A percentile compares a stretch with the other conserved stretches of the same genome.
Evolutionary conservation across 2,113 vertebrate species (phyloP).

Genomic region (Thymallus thymallus): DNA sequence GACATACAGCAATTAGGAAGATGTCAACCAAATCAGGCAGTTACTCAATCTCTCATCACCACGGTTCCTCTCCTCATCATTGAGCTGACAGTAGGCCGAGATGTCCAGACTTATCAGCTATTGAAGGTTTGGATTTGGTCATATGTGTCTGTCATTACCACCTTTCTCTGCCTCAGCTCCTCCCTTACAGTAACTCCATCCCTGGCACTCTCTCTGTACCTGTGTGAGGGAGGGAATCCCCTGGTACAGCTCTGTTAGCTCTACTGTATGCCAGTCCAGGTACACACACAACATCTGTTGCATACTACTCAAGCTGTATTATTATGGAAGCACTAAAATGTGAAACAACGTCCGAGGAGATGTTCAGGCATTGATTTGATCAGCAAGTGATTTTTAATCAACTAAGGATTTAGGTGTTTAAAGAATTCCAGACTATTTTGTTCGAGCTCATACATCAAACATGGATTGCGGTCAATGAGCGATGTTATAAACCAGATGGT

Average conservation of each 20-base stretch:
- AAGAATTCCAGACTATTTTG: no score
- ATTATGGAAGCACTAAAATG: not conserved
- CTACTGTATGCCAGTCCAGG: slow-evolving; percentile 15
- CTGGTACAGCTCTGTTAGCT: slow-evolving; percentile 4
- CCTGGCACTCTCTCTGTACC: slow-evolving; percentile 16
- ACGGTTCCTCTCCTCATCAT: not conserved
- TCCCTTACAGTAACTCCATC: not conserved
- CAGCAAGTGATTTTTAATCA: not conserved
- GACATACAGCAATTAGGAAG: slow-evolving; percentile 28
- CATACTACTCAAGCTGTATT: slow-evolving; percentile 1
- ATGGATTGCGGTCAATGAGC: not conserved
- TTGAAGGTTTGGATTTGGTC: not conserved
- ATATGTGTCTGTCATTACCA: not conserved
- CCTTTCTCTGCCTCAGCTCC: not conserved
- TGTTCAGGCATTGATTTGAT: not conserved
- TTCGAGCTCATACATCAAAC: not conserved
- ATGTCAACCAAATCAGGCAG: slow-evolving; percentile 13
- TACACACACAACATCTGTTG: slow-evolving; percentile 29
- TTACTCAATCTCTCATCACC: not conserved
- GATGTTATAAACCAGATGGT: slow-evolving; percentile 29
- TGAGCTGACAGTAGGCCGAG: not conserved
- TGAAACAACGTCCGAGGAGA: not conserved
- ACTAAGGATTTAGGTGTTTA: not conserved
- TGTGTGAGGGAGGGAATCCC: slow-evolving; percentile 38
- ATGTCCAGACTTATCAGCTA: not conserved